phyloP scores from a whole-genome alignment of 2,797 vertebrate species.

The Enteromius trimaculatus region DNA sequence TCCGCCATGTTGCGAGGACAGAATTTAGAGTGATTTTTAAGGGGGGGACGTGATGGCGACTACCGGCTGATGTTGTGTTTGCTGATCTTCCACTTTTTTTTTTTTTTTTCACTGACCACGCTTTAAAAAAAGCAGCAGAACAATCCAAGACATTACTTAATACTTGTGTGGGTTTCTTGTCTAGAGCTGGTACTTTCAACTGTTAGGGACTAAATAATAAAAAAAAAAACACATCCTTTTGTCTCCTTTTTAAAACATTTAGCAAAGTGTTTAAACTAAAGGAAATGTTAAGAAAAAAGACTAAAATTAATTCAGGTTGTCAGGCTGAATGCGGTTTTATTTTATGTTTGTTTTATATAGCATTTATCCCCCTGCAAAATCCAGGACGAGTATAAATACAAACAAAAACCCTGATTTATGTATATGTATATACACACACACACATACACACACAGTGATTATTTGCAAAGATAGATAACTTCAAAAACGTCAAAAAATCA shows the following conservation, averaged over 20 bases:
- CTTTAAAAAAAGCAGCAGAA: neutral
- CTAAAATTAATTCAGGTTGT: too few species aligned
- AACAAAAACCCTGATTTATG: neutral
- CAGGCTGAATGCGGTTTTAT: neutral
- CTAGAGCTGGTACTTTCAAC: neutral
- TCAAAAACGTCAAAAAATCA: too few species aligned
- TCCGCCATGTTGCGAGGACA: constrained; percentile 74
- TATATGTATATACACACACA: neutral
- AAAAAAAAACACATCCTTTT: neutral
- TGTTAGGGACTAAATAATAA: neutral
- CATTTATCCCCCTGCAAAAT: neutral
- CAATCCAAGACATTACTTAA: neutral
- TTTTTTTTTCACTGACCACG: neutral
- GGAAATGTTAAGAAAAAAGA: neutral
- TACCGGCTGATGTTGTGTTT: neutral
- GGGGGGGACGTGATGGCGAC: neutral
- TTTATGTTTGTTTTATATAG: too few species aligned
- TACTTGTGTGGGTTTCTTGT: neutral
- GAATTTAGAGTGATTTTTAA: constrained; percentile 58
- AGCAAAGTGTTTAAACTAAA: neutral
- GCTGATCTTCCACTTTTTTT: neutral
- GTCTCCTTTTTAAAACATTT: neutral
- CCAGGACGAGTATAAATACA: neutral
- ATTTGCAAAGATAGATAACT: too few species aligned
- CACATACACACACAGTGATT: too few species aligned